Conservation (phyloP, 2,888 invertebrate genomes). For the Drosophila prolongata region DNA sequence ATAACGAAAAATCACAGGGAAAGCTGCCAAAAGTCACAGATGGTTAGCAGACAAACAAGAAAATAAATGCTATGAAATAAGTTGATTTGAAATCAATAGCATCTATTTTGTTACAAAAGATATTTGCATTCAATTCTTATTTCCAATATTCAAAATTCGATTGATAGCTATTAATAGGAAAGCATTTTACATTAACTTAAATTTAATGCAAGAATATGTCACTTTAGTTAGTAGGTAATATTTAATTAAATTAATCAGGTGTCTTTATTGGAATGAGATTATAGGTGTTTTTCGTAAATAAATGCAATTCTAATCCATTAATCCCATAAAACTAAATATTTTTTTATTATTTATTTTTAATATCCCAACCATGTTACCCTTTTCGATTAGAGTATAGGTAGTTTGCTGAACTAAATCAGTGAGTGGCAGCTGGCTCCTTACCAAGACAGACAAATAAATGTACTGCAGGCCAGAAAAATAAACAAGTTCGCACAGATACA, state of each 20-base stretch:
- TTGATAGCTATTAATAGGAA: neutral
- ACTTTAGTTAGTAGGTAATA: no score
- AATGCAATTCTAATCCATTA: no score
- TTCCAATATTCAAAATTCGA: no score
- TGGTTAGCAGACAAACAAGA: constrained; percentile 1
- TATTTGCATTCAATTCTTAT: no score
- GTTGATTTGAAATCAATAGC: no score
- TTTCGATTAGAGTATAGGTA: neutral
- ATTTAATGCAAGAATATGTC: no score
- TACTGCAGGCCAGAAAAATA: constrained; percentile 29
- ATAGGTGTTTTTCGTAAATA: no score
- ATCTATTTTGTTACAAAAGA: neutral
- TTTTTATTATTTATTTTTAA: neutral
- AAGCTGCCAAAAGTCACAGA: constrained; percentile 11
- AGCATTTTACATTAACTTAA: no score
- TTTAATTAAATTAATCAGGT: no score
- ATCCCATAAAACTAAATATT: neutral
- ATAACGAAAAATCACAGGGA: neutral
- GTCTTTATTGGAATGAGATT: no score
- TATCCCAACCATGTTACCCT: neutral
- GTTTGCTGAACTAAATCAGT: constrained; percentile 11
- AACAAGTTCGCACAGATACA: constrained; percentile 28
- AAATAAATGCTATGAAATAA: constrained; percentile 1
- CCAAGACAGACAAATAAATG: constrained; percentile 34
- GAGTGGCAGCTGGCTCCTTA: constrained; percentile 23